Evolutionary conservation across 1,140 invertebrate species (phyloP).

Genomic region (Palaemon carinicauda): DNA sequence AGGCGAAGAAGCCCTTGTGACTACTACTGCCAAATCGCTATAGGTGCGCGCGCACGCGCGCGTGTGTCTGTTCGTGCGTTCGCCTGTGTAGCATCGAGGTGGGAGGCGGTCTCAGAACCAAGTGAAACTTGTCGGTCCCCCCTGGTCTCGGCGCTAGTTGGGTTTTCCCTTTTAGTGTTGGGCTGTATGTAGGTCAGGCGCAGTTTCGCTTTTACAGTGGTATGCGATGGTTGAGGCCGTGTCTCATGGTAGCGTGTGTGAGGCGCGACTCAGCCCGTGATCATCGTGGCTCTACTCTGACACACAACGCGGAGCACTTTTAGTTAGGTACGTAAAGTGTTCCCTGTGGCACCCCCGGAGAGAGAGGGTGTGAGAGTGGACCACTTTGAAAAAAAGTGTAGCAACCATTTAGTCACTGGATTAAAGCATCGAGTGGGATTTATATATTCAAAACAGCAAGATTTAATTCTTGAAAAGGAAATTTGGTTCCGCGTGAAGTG

Average conservation of each 20-base stretch:
- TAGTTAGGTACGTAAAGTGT: too few relatives aligned
- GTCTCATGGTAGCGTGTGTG: conserved; percentile 52
- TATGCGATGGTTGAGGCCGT: conserved; percentile 53
- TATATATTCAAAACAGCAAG: too few relatives aligned
- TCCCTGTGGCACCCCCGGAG: too few relatives aligned
- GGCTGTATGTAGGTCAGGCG: conserved; percentile 37
- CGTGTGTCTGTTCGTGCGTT: too few relatives aligned
- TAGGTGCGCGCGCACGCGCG: too few relatives aligned
- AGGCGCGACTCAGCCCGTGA: conserved; percentile 49
- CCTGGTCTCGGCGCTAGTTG: conserved; percentile 41
- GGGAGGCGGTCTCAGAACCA: neutral
- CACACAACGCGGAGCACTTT: conserved; percentile 37
- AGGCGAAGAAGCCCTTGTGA: too few relatives aligned
- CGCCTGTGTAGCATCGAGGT: too few relatives aligned
- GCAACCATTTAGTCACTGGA: too few relatives aligned
- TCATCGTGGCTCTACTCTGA: conserved; percentile 13
- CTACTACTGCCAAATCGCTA: too few relatives aligned
- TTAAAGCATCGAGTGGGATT: conserved; percentile 14
- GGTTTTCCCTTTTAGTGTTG: conserved; percentile 55
- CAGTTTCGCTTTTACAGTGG: conserved; percentile 55
- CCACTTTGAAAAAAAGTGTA: neutral
- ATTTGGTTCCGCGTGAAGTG: too few relatives aligned
- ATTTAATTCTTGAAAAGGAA: too few relatives aligned
- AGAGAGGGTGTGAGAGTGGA: too few relatives aligned
- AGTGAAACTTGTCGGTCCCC: conserved; percentile 51